Percentiles rank a stretch among this genome's conserved stretches.
Conservation (phyloP, 2,888 invertebrate species). For the Anoncus sp. region DNA sequence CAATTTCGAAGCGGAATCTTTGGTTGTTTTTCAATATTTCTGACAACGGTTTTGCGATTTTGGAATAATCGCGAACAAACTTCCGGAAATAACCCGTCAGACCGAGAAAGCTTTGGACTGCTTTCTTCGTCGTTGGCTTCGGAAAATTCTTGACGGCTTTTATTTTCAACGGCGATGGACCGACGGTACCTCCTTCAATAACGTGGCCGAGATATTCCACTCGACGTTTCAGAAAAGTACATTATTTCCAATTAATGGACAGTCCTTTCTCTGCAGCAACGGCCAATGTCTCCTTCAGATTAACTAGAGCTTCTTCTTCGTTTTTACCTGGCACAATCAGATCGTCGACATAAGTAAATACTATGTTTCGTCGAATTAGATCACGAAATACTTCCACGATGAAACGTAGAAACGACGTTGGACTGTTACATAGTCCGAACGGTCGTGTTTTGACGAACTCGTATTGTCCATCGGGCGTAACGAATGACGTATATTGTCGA, state of each 20-base stretch:
- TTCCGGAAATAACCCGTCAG: constrained; percentile 77
- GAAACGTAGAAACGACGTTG: constrained; percentile 53
- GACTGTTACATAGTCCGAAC: constrained; percentile 60
- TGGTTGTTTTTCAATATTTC: constrained; percentile 66
- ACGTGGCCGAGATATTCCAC: constrained; percentile 72
- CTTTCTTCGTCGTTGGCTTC: constrained; percentile 68
- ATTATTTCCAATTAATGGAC: constrained; percentile 66
- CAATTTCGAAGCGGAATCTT: constrained; percentile 15
- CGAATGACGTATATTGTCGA: constrained; percentile 57
- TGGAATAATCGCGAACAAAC: constrained; percentile 74
- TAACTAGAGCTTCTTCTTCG: constrained; percentile 49
- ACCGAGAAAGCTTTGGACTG: constrained; percentile 75
- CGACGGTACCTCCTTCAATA: constrained; percentile 70
- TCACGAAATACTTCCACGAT: constrained; percentile 58
- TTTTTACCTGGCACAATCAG: constrained; percentile 54
- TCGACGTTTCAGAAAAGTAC: constrained; percentile 54
- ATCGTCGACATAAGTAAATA: constrained; percentile 60
- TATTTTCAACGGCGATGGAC: constrained; percentile 71
- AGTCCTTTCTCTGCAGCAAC: constrained; percentile 60
- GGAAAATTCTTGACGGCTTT: constrained; percentile 72
- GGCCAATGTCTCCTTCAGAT: constrained; percentile 57
- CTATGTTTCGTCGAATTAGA: constrained; percentile 37
- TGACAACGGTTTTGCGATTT: constrained; percentile 75
- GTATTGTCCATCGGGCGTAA: constrained; percentile 52
- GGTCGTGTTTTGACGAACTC: constrained; percentile 60